Evolutionary conservation across 1,140 invertebrate species (phyloP).

Genomic region (Aphaenogaster ashmeadi): DNA sequence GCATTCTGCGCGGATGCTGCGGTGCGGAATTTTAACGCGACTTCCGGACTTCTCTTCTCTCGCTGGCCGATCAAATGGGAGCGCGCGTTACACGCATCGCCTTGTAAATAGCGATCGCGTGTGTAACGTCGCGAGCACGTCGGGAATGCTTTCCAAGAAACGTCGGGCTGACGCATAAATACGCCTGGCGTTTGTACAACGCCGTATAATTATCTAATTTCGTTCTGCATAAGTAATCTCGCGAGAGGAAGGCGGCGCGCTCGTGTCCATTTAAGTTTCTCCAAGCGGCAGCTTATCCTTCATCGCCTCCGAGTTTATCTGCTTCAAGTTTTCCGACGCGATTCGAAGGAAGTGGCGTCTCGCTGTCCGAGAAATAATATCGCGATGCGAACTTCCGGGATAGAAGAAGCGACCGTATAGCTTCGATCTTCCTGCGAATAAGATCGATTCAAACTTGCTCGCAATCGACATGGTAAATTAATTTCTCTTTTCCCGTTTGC

Average conservation of each 20-base stretch:
- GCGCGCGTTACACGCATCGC: constrained; percentile 6
- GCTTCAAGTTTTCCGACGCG: constrained; percentile 1
- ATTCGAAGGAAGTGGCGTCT: not conserved
- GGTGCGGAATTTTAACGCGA: constrained; percentile 49
- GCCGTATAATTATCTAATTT: constrained; percentile 50
- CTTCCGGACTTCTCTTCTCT: constrained; percentile 3
- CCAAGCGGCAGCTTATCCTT: constrained; percentile 18
- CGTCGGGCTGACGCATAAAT: constrained; percentile 15
- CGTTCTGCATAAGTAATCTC: not conserved
- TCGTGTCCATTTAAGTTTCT: constrained; percentile 23
- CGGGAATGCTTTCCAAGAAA: constrained; percentile 46
- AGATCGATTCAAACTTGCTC: not conserved
- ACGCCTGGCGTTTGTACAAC: constrained; percentile 25
- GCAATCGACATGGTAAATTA: not conserved
- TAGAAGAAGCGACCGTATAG: not conserved
- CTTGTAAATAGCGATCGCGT: constrained; percentile 27
- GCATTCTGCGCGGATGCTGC: constrained; percentile 13
- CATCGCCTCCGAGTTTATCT: not conserved
- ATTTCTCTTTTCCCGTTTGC: not conserved
- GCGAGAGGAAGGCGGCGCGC: not conserved
- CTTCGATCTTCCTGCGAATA: not conserved
- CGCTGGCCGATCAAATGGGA: constrained; percentile 10
- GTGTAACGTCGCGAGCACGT: constrained; percentile 7
- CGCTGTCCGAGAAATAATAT: not conserved
- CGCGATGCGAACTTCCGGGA: not conserved